phyloP scores from a whole-genome alignment of 2,888 invertebrate genomes.

The Lucinisca nassula region DNA sequence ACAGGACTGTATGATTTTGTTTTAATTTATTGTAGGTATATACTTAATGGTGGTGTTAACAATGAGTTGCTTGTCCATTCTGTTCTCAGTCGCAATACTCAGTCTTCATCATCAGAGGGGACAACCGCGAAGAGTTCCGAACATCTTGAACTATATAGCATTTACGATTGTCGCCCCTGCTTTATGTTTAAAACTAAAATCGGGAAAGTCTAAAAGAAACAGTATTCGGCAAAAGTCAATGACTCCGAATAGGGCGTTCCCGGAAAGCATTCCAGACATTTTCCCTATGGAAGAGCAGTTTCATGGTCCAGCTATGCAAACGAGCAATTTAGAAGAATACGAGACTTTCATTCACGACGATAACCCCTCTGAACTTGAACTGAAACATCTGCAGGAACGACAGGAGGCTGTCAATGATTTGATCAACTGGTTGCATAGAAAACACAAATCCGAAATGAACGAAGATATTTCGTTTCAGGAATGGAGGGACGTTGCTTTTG shows the following conservation, averaged over 20 bases:
- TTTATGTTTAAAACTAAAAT: conserved; percentile 66
- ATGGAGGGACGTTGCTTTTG: conserved; percentile 83
- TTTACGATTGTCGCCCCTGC: conserved; percentile 73
- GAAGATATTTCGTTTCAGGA: conserved; percentile 79
- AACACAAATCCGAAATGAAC: conserved; percentile 74
- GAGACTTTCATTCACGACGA: not conserved
- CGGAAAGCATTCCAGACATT: conserved; percentile 36
- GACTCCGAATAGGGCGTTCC: conserved; percentile 35
- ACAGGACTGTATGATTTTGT: too few relatives aligned
- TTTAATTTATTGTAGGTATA: conserved; percentile 78
- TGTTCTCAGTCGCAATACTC: conserved; percentile 84
- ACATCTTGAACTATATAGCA: conserved; percentile 76
- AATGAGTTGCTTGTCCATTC: conserved; percentile 85
- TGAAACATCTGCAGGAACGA: conserved; percentile 55
- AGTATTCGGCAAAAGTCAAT: conserved; percentile 42
- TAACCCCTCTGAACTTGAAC: conserved; percentile 23
- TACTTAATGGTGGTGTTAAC: conserved; percentile 85
- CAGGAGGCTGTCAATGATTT: conserved; percentile 75
- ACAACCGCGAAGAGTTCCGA: conserved; percentile 78
- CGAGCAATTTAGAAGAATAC: conserved; percentile 25
- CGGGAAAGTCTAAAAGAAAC: conserved; percentile 28
- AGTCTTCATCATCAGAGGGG: conserved; percentile 85
- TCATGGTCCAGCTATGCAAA: conserved; percentile 29
- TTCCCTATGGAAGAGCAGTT: conserved; percentile 31
- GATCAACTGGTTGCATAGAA: conserved; percentile 74